Evolutionary conservation across 2,797 vertebrate species (phyloP).

Genomic region (Pelobates cultripes): DNA sequence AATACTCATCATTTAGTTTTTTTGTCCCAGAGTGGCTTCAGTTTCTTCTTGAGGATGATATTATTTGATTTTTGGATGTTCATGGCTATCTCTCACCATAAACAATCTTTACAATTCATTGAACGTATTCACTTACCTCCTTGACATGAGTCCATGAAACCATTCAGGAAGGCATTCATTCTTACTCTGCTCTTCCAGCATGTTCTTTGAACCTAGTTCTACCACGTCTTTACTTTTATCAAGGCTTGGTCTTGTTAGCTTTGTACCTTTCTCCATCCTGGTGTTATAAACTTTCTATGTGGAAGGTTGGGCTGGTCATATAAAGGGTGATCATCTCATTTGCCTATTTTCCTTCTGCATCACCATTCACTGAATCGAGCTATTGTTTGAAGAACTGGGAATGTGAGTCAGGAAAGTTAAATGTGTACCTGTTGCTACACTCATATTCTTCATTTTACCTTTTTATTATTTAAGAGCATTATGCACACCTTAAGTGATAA

Average conservation of each 20-base stretch:
- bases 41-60: background rate
- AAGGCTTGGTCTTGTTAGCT: constrained; percentile 13
- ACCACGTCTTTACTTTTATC: constrained; percentile 59
- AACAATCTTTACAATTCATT: background rate
- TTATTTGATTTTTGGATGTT: too few relatives aligned
- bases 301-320: background rate
- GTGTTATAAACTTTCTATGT: background rate
- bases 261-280: constrained; percentile 69
- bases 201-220: constrained; percentile 78
- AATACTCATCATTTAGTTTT: too few relatives aligned
- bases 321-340: constrained; percentile 66
- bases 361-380: constrained; percentile 53
- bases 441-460: too few relatives aligned
- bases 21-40: too few relatives aligned
- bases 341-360: constrained; percentile 69
- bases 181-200: constrained; percentile 79
- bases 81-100: background rate
- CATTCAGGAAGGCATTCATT: constrained; percentile 80
- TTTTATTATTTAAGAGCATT: too few relatives aligned
- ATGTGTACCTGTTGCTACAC: background rate
- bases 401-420: background rate
- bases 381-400: constrained; percentile 59
- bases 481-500: too few relatives aligned
- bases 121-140: constrained; percentile 74
- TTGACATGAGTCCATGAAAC: constrained; percentile 85